Conservation (phyloP, 2,113 vertebrate genomes). For the Hypocryptadius cinnamomeus region DNA sequence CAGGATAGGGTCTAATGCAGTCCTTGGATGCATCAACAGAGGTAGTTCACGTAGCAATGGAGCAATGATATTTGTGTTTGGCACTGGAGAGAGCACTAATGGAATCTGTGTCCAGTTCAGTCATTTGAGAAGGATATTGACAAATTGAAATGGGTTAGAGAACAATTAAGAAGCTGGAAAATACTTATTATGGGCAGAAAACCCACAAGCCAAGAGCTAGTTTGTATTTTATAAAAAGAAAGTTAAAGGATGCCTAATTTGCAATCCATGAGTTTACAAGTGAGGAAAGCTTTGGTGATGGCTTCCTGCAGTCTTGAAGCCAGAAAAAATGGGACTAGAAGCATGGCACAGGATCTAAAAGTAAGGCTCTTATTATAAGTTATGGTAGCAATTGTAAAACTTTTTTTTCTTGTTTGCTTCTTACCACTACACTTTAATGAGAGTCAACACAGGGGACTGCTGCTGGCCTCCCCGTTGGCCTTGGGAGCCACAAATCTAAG, state of each 20-base stretch:
- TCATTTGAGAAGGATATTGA: neutral
- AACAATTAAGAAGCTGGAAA: neutral
- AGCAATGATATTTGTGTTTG: neutral
- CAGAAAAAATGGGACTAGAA: neutral
- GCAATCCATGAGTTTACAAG: neutral
- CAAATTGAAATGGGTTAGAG: neutral
- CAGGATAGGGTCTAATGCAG: neutral
- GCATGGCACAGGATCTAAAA: neutral
- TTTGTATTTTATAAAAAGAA: neutral
- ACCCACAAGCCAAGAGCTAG: neutral
- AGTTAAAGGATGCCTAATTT: neutral
- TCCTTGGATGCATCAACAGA: neutral
- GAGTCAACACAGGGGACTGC: neutral
- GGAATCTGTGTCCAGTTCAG: neutral
- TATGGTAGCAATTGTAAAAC: neutral
- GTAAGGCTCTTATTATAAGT: neutral
- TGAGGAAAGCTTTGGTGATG: neutral
- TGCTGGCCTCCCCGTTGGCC: neutral
- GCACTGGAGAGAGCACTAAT: neutral
- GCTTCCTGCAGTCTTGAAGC: neutral
- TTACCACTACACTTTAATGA: neutral
- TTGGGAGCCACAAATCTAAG: fast-evolving
- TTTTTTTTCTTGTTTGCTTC: neutral
- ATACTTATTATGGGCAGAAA: neutral
- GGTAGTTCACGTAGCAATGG: neutral